These are phyloP conservation scores for Triops longicaudatus DNA, from an alignment of 1,140 invertebrate genomes.

Conservation along the genomic window DNA sequence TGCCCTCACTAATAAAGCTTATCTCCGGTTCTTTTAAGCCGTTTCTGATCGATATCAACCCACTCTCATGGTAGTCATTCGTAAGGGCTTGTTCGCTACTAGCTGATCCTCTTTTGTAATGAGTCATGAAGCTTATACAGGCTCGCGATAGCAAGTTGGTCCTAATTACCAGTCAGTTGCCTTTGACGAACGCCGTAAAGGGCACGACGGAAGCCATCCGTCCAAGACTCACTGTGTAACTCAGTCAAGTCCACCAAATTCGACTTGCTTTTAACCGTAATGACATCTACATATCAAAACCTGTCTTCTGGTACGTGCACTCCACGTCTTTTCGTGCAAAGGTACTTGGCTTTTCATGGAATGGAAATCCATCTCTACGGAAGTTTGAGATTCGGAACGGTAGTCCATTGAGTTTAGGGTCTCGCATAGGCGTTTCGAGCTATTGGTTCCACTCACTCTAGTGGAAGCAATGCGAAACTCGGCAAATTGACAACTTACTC, in stretches of 20 bases:
- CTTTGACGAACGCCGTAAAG: conserved; percentile 25
- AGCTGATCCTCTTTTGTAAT: no score
- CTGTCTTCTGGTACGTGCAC: neutral
- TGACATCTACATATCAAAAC: neutral
- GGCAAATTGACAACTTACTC: no score
- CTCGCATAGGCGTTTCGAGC: no score
- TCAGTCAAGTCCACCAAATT: conserved; percentile 28
- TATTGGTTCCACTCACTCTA: no score
- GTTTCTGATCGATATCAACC: neutral
- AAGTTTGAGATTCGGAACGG: no score
- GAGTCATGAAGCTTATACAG: no score
- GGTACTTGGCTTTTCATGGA: neutral
- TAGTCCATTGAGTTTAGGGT: no score
- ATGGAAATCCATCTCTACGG: no score
- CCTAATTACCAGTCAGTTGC: conserved; percentile 30
- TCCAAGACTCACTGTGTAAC: neutral
- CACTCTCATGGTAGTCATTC: neutral
- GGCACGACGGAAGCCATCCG: neutral
- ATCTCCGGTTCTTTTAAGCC: neutral
- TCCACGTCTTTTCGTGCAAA: neutral
- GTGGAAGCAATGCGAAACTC: no score
- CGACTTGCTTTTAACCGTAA: conserved; percentile 8
- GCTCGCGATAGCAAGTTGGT: neutral
- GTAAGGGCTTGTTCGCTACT: neutral
- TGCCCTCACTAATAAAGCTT: neutral